Base-by-base conservation (phyloP, 2,888 invertebrate genomes). In the Meteorus colon region DNA sequence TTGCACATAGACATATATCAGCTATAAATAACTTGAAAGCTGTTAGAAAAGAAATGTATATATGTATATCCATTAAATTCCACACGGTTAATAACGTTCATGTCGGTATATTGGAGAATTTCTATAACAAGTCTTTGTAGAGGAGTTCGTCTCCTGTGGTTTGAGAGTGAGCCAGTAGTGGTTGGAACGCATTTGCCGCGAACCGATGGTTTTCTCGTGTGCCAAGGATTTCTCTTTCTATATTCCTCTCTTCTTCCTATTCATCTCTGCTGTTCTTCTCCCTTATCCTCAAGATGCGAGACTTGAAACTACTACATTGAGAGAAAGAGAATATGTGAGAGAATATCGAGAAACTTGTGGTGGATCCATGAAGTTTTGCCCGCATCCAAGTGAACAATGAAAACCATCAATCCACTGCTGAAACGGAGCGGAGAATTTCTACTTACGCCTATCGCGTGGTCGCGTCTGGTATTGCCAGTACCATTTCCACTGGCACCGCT, bases 381-480 rank as follows among this genome's bases (percentile, higher is more conserved):
- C 77, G 80, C 80, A 82, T 84, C 82, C 81, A 77, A 77, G 77
- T 81, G 83, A 85, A 85, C 84, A 85, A 86, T 85, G 83, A 85
- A 84, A 85, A 83, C 81, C 84, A 85, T 86, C 84, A 83, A 86
- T 85, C 84, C 81, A 77, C 75, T 75, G 75, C 76, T 76, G 80
- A 81, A 83, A 83, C 71, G 80, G 75, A 82, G 82, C 81, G 68
- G 78, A 75, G 79, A 79, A 80, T 80, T 63, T 80, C 79, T 75
- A 67, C 73, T 74, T 75, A 73, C 77, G 71, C 41, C 72, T 51
- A 74, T 72, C 41, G 65, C 41, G 19, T 31, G 48, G 29, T 69
- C 41, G 72, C 37, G 37, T 67, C 51, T 66, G 67, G 29, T 60
- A 45, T 19, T 31, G n/a, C 31, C 48, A n/a, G 34, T 55, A 55